Conservation (phyloP, 37 sponge, comb jelly and placozoan species). For the Theonella swinhoei region DNA sequence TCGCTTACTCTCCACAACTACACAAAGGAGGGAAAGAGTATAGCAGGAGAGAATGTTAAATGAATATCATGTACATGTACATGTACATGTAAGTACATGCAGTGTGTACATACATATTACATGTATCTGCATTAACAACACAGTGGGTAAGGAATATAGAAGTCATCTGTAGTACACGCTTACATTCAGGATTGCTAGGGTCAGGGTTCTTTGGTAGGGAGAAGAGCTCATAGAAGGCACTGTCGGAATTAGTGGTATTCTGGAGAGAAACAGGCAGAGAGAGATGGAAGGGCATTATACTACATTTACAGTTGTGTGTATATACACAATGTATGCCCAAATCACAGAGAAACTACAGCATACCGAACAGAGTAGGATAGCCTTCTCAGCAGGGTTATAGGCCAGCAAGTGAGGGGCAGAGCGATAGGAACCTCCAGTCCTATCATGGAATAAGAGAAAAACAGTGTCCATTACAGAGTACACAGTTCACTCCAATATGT, state of each 20-base stretch:
- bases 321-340: background rate
- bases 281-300: background rate
- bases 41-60: too few relatives aligned
- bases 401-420: conserved; percentile 29
- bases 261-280: conserved; percentile 3
- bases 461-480: too few relatives aligned
- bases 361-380: conserved; percentile 85
- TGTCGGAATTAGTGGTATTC: conserved; percentile 86
- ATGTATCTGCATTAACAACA: background rate
- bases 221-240: conserved; percentile 79
- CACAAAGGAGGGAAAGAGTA: background rate
- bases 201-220: conserved; percentile 67
- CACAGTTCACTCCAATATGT: background rate
- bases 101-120: background rate
- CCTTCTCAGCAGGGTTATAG: conserved; percentile 93
- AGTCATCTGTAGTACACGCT: background rate
- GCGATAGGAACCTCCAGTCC: background rate
- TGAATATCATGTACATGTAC: too few relatives aligned
- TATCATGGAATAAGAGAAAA: too few relatives aligned
- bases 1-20: conserved; percentile 80
- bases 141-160: background rate
- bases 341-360: background rate
- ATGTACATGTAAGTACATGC: background rate
- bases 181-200: conserved; percentile 75
- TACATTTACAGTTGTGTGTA: background rate